These are phyloP conservation scores for Scaptomyza polygonia DNA, from an alignment of 2,888 invertebrate species.

Conservation along the genomic window DNA sequence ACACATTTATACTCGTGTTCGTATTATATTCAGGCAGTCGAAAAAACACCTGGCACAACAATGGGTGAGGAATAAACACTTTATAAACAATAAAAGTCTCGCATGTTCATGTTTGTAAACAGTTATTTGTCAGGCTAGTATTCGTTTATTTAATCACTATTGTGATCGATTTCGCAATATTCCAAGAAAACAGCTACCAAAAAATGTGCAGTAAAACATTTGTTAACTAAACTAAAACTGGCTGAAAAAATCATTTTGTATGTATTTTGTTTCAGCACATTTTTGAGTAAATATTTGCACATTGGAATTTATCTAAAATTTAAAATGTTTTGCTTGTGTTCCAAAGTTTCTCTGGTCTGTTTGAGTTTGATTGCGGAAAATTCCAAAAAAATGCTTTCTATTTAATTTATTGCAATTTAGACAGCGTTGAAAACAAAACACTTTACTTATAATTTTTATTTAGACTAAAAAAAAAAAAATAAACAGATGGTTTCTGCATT, in stretches of 20 bases:
- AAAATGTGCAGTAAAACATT: background rate
- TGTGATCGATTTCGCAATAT: slow-evolving; percentile 11
- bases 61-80: background rate
- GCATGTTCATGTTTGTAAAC: background rate
- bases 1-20: background rate
- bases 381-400: slow-evolving; percentile 16
- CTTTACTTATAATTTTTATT: background rate
- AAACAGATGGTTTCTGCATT: background rate
- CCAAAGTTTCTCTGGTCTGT: slow-evolving; percentile 24
- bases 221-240: background rate
- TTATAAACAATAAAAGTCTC: slow-evolving; percentile 1
- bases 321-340: slow-evolving; percentile 27
- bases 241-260: background rate
- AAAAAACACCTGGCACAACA: slow-evolving; percentile 27
- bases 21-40: background rate
- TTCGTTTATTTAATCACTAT: slow-evolving; percentile 17
- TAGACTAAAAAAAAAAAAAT: slow-evolving; percentile 1
- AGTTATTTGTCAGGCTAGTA: slow-evolving; percentile 9
- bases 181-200: background rate
- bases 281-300: background rate
- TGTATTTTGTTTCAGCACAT: background rate
- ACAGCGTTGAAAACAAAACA: background rate
- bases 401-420: slow-evolving; percentile 9
- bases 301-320: slow-evolving; percentile 1
- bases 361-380: slow-evolving; percentile 19